Evolutionary conservation across 2,113 vertebrate genomes (phyloP), one percentile per base, ranked within the genome.

Genomic region (Carassius carassius): DNA sequence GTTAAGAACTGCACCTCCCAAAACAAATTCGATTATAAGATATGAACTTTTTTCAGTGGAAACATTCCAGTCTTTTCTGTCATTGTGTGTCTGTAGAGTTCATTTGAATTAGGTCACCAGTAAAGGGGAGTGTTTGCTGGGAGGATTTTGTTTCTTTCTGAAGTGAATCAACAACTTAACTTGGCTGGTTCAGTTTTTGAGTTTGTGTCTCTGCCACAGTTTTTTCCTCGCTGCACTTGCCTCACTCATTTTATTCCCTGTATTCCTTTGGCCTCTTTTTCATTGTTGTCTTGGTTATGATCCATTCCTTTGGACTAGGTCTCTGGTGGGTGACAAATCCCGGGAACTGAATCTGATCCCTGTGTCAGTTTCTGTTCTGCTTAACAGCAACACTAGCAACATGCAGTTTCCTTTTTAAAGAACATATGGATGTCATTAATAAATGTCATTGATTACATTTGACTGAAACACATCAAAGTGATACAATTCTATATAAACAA

Each of bases 61-160:
- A 80, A 63, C n/a, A 80, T 80, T 80, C 78, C 78, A 62, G 76
- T 62, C 56, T 60, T 60, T 60, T 60, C 12, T 62, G 56, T 62
- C 13, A 76, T 76, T 76, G n/a, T 78, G 32, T 78, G 41, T 78
- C 19, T 13, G 49, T 32, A 56, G 25, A 56, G 49, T 56, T 77
- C 51, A 58, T 78, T 32, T 60, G n/a, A 60, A 41, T 54, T 4
- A 37, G 29, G 32, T 78, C 76, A 60, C 12, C 51, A 2, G 76
- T 60, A n/a, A 60, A 60, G 32, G 76, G 56, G 54, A 78, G 76
- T 58, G 54, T 23, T 62, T 58, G 32, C 5, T n/a, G 21, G 21
- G 19, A 78, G 56, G 11, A 35, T 60, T 62, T 41, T 62, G 35
- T 76, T 76, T 51, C 16, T 56, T 19, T n/a, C 17, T 58, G 13